These are phyloP conservation scores for Phenganax stokvisi DNA, from an alignment of 92 coral and sea anemone species.

Conservation along the genomic window DNA sequence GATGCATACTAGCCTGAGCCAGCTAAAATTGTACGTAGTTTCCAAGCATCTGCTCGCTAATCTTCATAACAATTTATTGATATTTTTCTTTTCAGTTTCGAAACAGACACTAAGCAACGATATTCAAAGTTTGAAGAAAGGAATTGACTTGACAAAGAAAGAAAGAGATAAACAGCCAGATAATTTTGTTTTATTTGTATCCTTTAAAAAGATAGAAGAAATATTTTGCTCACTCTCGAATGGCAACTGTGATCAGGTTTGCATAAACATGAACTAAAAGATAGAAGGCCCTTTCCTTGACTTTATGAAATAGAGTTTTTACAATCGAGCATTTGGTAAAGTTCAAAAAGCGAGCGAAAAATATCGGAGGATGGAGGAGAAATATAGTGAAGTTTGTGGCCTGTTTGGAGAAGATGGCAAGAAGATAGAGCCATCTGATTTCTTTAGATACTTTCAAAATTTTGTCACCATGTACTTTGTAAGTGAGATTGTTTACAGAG, in stretches of 20 bases:
- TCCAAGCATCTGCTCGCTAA: background rate
- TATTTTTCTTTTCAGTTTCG: constrained; percentile 53
- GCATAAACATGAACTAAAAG: too few species aligned
- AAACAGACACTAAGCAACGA: constrained; percentile 92
- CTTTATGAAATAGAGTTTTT: constrained; percentile 60
- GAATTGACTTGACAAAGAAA: constrained; percentile 82
- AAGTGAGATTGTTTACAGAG: background rate
- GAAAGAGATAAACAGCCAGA: constrained; percentile 96
- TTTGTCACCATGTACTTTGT: constrained; percentile 74
- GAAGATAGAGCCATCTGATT: constrained; percentile 82
- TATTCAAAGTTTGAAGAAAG: constrained; percentile 91
- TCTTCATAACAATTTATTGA: background rate
- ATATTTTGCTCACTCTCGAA: background rate
- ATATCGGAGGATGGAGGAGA: constrained; percentile 88
- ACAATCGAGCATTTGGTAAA: constrained; percentile 89
- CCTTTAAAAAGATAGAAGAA: constrained; percentile 44
- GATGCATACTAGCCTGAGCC: background rate
- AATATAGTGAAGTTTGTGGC: constrained; percentile 68
- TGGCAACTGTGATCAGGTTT: background rate
- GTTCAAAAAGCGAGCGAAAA: constrained; percentile 89
- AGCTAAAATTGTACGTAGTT: background rate
- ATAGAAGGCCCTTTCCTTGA: constrained; percentile 48
- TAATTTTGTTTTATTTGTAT: constrained; percentile 88
- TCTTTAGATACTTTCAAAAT: constrained; percentile 78
- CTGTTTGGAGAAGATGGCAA: constrained; percentile 81